Evolutionary conservation across 2,888 invertebrate species (phyloP).

Genomic region (Plebejus melissa): DNA sequence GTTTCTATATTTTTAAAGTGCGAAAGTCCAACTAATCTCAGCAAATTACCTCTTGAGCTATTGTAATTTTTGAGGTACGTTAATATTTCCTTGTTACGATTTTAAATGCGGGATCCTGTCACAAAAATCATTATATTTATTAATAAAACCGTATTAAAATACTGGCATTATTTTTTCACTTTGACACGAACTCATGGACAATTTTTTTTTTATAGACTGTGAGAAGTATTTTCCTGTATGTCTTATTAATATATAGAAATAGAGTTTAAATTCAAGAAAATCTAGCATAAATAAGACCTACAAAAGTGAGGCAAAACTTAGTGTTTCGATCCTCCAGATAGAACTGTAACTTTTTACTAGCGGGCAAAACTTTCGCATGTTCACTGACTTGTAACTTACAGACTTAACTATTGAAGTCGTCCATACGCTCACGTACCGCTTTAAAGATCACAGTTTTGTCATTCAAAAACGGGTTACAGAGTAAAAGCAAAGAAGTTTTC

Average conservation of each 20-base stretch:
- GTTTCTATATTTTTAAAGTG: not conserved
- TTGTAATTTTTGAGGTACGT: not conserved
- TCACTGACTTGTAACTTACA: not conserved
- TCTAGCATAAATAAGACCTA: not conserved
- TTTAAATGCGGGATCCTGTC: no score
- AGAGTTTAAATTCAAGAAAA: not conserved
- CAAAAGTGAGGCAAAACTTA: not conserved
- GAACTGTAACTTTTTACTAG: not conserved
- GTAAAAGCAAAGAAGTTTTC: constrained; percentile 11
- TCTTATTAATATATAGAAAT: no score
- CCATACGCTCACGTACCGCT: not conserved
- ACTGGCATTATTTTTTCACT: no score
- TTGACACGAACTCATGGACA: no score
- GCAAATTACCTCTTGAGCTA: not conserved
- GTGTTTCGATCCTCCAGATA: not conserved
- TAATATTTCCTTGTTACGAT: not conserved
- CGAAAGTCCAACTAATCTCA: not conserved
- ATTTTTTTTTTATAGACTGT: no score
- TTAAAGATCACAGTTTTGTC: not conserved
- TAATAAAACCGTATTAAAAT: no score
- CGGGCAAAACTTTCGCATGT: not conserved
- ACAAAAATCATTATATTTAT: no score
- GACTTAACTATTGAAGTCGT: not conserved
- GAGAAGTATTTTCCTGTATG: no score
- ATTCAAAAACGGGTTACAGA: constrained; percentile 11